Base-by-base conservation (phyloP, 2,888 invertebrate genomes). In the Phyto melanocephala region DNA sequence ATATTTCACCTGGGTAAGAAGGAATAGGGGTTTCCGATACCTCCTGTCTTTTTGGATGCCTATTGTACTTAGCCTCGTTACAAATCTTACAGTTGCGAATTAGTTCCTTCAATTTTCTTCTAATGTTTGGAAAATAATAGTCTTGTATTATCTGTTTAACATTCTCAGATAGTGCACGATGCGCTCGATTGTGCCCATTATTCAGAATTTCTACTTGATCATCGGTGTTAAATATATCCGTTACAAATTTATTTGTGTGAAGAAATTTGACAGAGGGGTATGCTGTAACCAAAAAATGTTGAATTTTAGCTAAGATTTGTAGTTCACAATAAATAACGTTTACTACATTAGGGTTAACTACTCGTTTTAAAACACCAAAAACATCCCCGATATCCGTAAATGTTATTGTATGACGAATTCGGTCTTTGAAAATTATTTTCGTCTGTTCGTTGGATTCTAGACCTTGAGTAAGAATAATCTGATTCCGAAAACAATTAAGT, bases 341-440 rank as follows among this genome's bases (percentile, higher is more conserved):
- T 0, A 45, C n/a, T n/a, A 47, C 40, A 1, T 20, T 20, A 0
- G 77, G 72, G 42, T 72, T 76, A 1, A 54, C 33, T 15, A 8
- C 50, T 11, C 10, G 50, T 50, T 50, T 50, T 22, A 50, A 20
- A 50, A 11, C 10, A 22, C 3, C 11, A 22, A 50, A 22, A 20
- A 50, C 13, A 54, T 80, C 15, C 68, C 70, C 17, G 7, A 45
- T 22, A 50, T 50, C 22, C 0, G 50, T 22, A 22, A 50, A 80
- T 11, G 52, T 52, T 74, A 74, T 52, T n/a, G 11, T 24, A 35
- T 67, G 52, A 22, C 75, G 62, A 22, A 63, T n/a, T 6, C 40
- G 40, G 11, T 75, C 47, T 13, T 71, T 74, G 45, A 82, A 84
- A 62, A 83, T 67, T 15, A 85, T 78, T 72, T 84, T 79, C 15